Evolutionary conservation across 2,797 vertebrate species (phyloP).

Genomic region (Rhinatrema bivittatum): DNA sequence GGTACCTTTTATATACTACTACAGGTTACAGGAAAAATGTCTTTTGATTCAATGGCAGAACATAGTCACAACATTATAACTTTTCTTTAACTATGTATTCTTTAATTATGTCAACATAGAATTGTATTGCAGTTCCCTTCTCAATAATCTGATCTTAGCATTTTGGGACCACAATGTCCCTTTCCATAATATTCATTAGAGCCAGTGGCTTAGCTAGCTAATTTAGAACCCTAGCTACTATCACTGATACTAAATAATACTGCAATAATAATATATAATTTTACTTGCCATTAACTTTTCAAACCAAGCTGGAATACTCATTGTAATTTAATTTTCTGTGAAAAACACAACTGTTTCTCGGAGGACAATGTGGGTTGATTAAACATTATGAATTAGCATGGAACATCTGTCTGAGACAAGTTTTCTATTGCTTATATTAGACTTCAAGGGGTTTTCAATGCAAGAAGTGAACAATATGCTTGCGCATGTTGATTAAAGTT

Average conservation of each 20-base stretch:
- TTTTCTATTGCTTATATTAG: constrained; percentile 14
- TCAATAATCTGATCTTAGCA: too few relatives aligned
- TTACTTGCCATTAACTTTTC: constrained; percentile 19
- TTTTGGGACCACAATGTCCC: too few relatives aligned
- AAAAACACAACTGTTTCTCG: constrained; percentile 16
- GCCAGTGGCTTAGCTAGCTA: too few relatives aligned
- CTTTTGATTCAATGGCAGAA: too few relatives aligned
- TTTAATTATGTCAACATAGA: too few relatives aligned
- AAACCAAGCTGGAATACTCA: constrained; percentile 8
- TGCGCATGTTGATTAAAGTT: constrained; percentile 13
- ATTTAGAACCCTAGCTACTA: too few relatives aligned
- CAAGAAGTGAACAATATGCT: constrained; percentile 12
- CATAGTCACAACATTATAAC: too few relatives aligned
- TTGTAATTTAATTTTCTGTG: constrained; percentile 27
- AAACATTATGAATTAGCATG: constrained; percentile 25
- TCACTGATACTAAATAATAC: constrained; percentile 15
- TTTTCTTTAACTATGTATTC: too few relatives aligned
- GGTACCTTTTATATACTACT: too few relatives aligned
- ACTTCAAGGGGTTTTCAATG: constrained; percentile 22
- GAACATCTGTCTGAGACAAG: constrained; percentile 24
- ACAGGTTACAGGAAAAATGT: too few relatives aligned
- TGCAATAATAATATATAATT: background rate
- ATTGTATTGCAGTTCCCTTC: too few relatives aligned
- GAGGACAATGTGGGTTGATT: constrained; percentile 27
- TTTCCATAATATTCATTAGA: too few relatives aligned